Conservation (phyloP, 2,113 vertebrate genomes). For the Paracanthobrama guichenoti region DNA sequence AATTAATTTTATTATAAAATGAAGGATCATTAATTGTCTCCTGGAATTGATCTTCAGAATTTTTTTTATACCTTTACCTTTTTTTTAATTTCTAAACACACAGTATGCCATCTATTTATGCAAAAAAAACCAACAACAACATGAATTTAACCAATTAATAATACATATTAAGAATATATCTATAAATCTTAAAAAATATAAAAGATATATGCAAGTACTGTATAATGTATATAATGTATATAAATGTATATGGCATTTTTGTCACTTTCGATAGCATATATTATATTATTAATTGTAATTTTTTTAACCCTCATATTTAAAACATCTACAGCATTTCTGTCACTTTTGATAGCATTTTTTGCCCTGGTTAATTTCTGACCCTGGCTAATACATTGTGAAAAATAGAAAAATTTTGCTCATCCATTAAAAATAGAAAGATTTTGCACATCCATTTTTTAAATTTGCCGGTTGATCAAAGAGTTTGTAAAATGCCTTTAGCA, state of each 20-base stretch:
- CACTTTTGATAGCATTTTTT: neutral
- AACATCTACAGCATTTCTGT: neutral
- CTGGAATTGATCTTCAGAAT: neutral
- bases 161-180: neutral
- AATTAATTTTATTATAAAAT: neutral
- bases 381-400: neutral
- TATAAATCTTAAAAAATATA: too few species aligned
- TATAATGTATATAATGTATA: too few species aligned
- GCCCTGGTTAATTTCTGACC: neutral
- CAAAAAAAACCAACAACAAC: too few species aligned
- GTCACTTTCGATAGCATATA: too few species aligned
- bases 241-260: too few species aligned
- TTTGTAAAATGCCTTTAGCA: constrained; percentile 15
- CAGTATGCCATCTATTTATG: neutral
- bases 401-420: neutral
- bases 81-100: neutral
- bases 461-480: neutral
- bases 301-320: neutral
- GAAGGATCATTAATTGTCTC: neutral
- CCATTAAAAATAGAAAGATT: too few species aligned
- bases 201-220: too few species aligned
- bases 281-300: too few species aligned
- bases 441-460: neutral
- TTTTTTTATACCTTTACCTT: neutral
- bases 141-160: too few species aligned